Conservation (phyloP, 37 sponge, comb jelly and placozoan genomes). For the Dysidea cf. avara region DNA sequence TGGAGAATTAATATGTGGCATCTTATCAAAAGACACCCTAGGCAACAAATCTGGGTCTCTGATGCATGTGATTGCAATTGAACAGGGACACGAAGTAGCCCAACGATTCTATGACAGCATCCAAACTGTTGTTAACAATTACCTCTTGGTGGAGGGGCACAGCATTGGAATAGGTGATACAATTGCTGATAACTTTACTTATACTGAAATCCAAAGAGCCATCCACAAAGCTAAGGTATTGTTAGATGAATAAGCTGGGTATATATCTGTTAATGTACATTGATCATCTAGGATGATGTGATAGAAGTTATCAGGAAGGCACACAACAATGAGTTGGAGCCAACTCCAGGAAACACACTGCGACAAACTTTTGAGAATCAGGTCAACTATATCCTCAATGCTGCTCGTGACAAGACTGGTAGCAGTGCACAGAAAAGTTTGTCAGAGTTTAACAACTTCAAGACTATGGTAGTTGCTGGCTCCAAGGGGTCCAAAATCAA, state of each 20-base stretch:
- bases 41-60: slow-evolving; percentile 92
- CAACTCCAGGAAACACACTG: slow-evolving; percentile 98
- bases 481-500: slow-evolving; percentile 99
- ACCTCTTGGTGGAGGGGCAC: slow-evolving; percentile 94
- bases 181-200: slow-evolving; percentile 95
- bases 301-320: slow-evolving; percentile 98
- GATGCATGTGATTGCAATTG: slow-evolving; percentile 90
- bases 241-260: too few species aligned
- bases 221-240: slow-evolving; percentile 92
- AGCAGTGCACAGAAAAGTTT: slow-evolving; percentile 91
- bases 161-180: slow-evolving; percentile 99
- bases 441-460: slow-evolving; percentile 99
- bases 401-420: slow-evolving; percentile 98
- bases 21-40: slow-evolving; percentile 96
- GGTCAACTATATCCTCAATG: slow-evolving; percentile 96
- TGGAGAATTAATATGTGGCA: slow-evolving; percentile 87
- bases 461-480: slow-evolving; percentile 98
- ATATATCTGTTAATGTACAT: too few species aligned
- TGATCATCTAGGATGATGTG: slow-evolving; percentile 72
- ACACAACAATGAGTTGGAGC: slow-evolving; percentile 97
- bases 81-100: slow-evolving; percentile 87
- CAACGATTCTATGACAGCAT: slow-evolving; percentile 90
- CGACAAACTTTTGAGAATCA: slow-evolving; percentile 99
- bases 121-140: slow-evolving; percentile 98
- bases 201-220: slow-evolving; percentile 91